Evolutionary conservation across 1,140 invertebrate genomes (phyloP).

Genomic region (Limonius californicus): DNA sequence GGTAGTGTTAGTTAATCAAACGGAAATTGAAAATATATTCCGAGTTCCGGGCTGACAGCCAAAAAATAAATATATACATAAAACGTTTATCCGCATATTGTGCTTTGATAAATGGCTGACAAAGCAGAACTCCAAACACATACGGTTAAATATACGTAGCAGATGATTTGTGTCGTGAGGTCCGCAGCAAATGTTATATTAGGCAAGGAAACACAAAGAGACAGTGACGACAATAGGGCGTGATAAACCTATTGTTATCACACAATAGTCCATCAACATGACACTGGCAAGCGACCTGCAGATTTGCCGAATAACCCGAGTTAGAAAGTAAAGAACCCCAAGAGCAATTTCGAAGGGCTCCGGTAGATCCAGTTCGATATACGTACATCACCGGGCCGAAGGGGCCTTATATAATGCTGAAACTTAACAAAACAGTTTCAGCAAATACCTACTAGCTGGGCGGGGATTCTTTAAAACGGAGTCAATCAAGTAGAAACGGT

Average conservation of each 20-base stretch:
- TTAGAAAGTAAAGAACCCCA: constrained; percentile 11
- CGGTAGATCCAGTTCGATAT: neutral
- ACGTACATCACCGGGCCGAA: neutral
- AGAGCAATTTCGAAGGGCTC: neutral
- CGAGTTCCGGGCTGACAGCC: too few species aligned
- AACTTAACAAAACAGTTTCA: neutral
- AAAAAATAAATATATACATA: neutral
- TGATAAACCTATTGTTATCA: constrained; percentile 40
- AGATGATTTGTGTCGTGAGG: constrained; percentile 36
- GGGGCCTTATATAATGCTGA: neutral
- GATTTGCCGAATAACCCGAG: constrained; percentile 4
- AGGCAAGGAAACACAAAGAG: constrained; percentile 34
- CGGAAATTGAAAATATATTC: neutral
- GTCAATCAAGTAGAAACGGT: constrained; percentile 6
- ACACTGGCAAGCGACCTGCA: constrained; percentile 33
- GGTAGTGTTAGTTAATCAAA: neutral
- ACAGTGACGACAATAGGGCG: constrained; percentile 33
- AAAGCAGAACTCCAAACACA: constrained; percentile 2
- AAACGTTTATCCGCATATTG: neutral
- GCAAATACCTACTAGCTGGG: neutral
- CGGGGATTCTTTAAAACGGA: neutral
- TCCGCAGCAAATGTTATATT: constrained; percentile 37
- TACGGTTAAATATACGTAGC: constrained; percentile 22
- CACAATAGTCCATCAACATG: constrained; percentile 41
- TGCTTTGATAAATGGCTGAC: neutral